Percentiles rank a stretch among this genome's conserved stretches.
These are phyloP conservation scores for Drosophila seguyi DNA, from an alignment of 1,140 invertebrate species.

Conservation along the genomic window DNA sequence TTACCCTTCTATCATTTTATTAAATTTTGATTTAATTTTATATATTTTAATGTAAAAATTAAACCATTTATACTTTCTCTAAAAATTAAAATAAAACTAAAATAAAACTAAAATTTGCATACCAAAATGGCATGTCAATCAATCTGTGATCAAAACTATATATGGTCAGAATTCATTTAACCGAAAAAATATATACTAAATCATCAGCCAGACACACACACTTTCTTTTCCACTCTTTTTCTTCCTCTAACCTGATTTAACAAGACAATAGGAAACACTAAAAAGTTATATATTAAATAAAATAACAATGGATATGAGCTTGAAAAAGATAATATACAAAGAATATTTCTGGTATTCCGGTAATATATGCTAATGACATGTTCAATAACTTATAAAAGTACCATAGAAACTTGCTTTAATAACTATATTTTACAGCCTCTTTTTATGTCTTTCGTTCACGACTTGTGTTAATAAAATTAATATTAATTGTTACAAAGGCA, in stretches of 20 bases:
- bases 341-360: too few species aligned
- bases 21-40: too few species aligned
- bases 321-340: neutral
- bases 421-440: neutral
- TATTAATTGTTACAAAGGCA: neutral
- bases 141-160: neutral
- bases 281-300: neutral
- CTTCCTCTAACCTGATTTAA: neutral
- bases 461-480: neutral
- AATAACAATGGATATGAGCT: neutral
- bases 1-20: too few species aligned
- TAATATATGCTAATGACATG: neutral
- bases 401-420: neutral
- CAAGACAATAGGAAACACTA: neutral
- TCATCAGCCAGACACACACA: neutral
- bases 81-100: too few species aligned
- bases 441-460: neutral
- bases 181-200: neutral
- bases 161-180: neutral
- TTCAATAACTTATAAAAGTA: neutral
- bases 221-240: slow-evolving; percentile 5
- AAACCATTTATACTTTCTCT: neutral
- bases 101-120: neutral
- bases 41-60: too few species aligned
- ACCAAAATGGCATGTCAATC: neutral